Evolutionary conservation across 2,888 invertebrate genomes (phyloP), one percentile per base, ranked within the genome.

Genomic region (Acrobeloides nanus): DNA sequence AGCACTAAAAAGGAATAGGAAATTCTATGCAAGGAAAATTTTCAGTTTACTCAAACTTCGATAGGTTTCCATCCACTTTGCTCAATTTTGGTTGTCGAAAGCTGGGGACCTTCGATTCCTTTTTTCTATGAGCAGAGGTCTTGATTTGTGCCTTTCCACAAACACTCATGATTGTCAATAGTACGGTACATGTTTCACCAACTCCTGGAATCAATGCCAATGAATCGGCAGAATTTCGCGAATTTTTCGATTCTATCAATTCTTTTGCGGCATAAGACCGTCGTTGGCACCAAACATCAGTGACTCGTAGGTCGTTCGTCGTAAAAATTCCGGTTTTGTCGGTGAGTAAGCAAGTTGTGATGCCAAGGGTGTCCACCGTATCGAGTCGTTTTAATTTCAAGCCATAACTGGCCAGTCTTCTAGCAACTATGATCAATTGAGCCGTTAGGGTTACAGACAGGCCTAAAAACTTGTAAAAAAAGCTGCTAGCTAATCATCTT

Each of bases 361-460:
- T 32, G 24, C 61, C 61, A 2, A 61, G 44, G 3, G 61, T 55
- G 38, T 61, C 61, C 8, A 58, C 59, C 10, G 48, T 48, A 32
- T 56, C 58, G 5, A 53, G 17, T 2, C 48, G 40, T 33, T 50
- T 60, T 10, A 56, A 12, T n/a, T 43, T 46, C 45, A 61, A 50
- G 32, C 57, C 55, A 20, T 39, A 29, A 38, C 46, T 53, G n/a
- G 52, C 34, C 10, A 61, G 46, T 31, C 61, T 38, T 15, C 61
- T 44, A 5, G 53, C 50, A 7, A 61, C 56, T 34, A 61, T 51
- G 15, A 62, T 29, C 15, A 61, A 31, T 46, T 61, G 61, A 10
- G 55, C 43, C 15, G 55, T 59, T n/a, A 61, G 34, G 23, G 56
- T 62, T 15, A 61, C 62, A 5, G 61, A 55, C 17, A 61, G 55